These are phyloP conservation scores for Halesus radiatus DNA, from an alignment of 1,140 invertebrate genomes.

Conservation along the genomic window DNA sequence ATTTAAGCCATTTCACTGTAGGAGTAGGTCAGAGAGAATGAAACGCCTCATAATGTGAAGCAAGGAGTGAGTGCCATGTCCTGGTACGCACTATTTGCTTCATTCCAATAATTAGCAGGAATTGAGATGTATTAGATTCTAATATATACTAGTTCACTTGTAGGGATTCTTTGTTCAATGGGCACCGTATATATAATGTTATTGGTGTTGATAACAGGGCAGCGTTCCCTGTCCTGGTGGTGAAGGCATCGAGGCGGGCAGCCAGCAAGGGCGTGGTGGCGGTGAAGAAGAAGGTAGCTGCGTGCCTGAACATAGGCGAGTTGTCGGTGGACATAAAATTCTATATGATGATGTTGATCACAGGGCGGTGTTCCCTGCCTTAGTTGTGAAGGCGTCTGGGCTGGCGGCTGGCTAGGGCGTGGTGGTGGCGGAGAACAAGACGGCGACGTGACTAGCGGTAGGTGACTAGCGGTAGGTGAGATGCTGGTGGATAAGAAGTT, in stretches of 20 bases:
- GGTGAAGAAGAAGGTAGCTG: conserved; percentile 81
- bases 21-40: too few species aligned
- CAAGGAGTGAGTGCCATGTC: too few species aligned
- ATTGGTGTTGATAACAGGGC: conserved; percentile 65
- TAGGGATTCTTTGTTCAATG: too few species aligned
- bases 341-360: neutral
- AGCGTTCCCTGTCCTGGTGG: conserved; percentile 84
- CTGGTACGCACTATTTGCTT: too few species aligned
- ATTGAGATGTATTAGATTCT: too few species aligned
- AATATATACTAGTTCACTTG: too few species aligned
- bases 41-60: too few species aligned
- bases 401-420: conserved; percentile 97
- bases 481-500: conserved; percentile 85
- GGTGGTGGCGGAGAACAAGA: conserved; percentile 81
- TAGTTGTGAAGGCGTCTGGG: conserved; percentile 95
- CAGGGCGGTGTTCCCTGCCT: conserved; percentile 79
- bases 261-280: conserved; percentile 97
- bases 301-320: conserved; percentile 85
- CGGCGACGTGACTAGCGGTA: conserved; percentile 87
- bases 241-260: conserved; percentile 95
- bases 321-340: too few species aligned
- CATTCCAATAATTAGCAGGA: too few species aligned
- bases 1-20: too few species aligned
- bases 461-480: conserved; percentile 85
- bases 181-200: too few species aligned